A percentile compares a stretch with the other conserved stretches of the same genome.
Evolutionary conservation across 1,140 invertebrate genomes (phyloP).

Genomic region (Neodiprion lecontei): DNA sequence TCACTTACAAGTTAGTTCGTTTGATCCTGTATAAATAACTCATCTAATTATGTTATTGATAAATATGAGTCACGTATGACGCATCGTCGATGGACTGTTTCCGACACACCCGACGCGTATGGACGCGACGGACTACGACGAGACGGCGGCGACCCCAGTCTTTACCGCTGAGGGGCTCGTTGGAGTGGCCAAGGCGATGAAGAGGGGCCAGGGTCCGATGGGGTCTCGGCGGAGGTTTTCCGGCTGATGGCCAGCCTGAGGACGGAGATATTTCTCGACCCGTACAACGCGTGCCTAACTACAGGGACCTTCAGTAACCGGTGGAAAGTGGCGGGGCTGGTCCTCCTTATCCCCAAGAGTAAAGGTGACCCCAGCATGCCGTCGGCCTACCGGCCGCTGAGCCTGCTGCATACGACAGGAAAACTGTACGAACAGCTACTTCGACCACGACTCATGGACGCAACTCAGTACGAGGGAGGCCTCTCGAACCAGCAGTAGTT

Average conservation of each 20-base stretch:
- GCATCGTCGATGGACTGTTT: too few relatives aligned
- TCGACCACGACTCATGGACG: slow-evolving; percentile 1
- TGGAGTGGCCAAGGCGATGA: slow-evolving; percentile 11
- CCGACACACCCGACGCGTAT: too few relatives aligned
- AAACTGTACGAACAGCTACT: too few relatives aligned
- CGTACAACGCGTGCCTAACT: slow-evolving; percentile 29
- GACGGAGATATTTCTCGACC: slow-evolving; percentile 20
- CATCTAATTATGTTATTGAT: too few relatives aligned
- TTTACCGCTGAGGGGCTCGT: slow-evolving; percentile 33
- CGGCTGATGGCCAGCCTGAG: slow-evolving; percentile 16
- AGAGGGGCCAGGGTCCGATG: slow-evolving; percentile 45
- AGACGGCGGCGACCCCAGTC: neutral
- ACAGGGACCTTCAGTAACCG: slow-evolving; percentile 16
- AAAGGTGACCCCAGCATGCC: too few relatives aligned
- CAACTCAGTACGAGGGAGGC: slow-evolving; percentile 23
- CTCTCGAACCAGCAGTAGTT: slow-evolving; percentile 27
- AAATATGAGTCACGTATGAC: too few relatives aligned
- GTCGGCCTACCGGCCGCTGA: too few relatives aligned
- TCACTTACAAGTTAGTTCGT: too few relatives aligned
- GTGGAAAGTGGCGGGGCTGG: slow-evolving; percentile 27
- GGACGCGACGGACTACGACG: too few relatives aligned
- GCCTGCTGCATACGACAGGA: too few relatives aligned
- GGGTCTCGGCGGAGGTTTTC: slow-evolving; percentile 37
- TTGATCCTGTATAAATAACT: too few relatives aligned
- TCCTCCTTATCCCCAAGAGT: slow-evolving; percentile 27